phyloP scores from a whole-genome alignment of 64 coral and sea anemone genomes.

The Montipora sp. region DNA sequence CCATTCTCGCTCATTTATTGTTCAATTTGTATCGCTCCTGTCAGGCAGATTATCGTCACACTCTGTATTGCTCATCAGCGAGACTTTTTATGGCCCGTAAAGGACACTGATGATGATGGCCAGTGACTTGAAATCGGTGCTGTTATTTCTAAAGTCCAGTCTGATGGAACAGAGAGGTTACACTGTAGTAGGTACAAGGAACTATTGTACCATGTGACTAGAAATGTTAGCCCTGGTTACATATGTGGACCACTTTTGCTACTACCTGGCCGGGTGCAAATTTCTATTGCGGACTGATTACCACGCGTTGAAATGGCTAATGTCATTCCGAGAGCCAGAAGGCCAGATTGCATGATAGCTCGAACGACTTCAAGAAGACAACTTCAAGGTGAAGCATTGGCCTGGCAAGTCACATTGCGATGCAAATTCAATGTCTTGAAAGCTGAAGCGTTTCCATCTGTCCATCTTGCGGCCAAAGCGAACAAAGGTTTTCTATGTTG shows the following conservation, averaged over 20 bases:
- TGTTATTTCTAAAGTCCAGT: constrained; percentile 40
- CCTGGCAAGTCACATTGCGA: too few relatives aligned
- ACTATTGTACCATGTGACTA: neutral
- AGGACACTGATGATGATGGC: neutral
- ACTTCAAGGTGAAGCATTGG: too few relatives aligned
- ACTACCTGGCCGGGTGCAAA: too few relatives aligned
- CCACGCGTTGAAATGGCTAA: too few relatives aligned
- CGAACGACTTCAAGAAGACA: too few relatives aligned
- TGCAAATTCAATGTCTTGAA: too few relatives aligned
- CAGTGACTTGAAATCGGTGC: constrained; percentile 29
- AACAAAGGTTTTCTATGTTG: neutral
- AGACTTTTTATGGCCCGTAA: neutral
- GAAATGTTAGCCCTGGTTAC: constrained; percentile 41
- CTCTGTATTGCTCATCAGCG: too few relatives aligned
- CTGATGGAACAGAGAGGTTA: constrained; percentile 46
- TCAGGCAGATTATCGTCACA: too few relatives aligned
- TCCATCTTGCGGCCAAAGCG: constrained; percentile 17
- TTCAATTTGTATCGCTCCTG: too few relatives aligned
- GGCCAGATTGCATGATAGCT: constrained; percentile 6
- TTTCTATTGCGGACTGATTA: too few relatives aligned
- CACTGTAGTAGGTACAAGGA: constrained; percentile 20
- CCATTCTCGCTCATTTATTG: too few relatives aligned
- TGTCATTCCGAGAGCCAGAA: constrained; percentile 19
- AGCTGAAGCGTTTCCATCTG: constrained; percentile 4
- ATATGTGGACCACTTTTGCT: too few relatives aligned